Percentiles rank a stretch among this genome's conserved stretches.
These are phyloP conservation scores for Eledone cirrhosa DNA, from an alignment of 2,888 invertebrate species.

Conservation along the genomic window DNA sequence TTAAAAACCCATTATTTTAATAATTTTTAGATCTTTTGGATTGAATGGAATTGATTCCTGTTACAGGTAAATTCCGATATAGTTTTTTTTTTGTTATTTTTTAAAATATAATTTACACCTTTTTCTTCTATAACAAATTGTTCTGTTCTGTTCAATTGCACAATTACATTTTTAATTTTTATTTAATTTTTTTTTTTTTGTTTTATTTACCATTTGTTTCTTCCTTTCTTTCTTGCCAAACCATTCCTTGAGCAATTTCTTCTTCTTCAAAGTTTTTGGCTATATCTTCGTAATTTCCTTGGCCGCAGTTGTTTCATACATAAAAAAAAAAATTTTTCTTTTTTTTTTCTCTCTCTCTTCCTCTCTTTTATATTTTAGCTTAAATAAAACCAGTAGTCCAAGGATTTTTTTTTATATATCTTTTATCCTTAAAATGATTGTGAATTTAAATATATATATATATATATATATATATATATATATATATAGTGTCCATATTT, in stretches of 20 bases:
- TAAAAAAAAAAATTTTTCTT: too few species aligned
- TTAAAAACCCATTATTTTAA: constrained; percentile 1
- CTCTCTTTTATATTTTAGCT: too few species aligned
- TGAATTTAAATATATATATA: too few species aligned
- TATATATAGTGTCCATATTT: too few species aligned
- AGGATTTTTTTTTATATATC: too few species aligned
- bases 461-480: too few species aligned
- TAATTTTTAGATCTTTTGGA: constrained; percentile 27
- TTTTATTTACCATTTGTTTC: too few species aligned
- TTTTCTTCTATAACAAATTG: background rate
- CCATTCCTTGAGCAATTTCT: background rate
- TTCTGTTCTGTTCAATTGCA: background rate
- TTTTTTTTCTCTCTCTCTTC: too few species aligned
- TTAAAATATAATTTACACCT: background rate
- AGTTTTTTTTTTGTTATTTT: constrained; percentile 11
- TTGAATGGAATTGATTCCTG: constrained; percentile 27
- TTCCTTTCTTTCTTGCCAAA: too few species aligned
- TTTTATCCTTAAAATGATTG: too few species aligned
- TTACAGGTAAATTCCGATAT: constrained; percentile 25
- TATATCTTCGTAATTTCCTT: background rate
- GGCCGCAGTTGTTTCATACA: too few species aligned
- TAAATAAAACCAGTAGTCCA: too few species aligned
- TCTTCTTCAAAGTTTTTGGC: background rate
- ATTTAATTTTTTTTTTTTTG: background rate
- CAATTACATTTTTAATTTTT: background rate